Evolutionary conservation across 2,113 vertebrate species (phyloP), one percentile per base, ranked within the genome.

Genomic region (Ctenomys sociabilis): DNA sequence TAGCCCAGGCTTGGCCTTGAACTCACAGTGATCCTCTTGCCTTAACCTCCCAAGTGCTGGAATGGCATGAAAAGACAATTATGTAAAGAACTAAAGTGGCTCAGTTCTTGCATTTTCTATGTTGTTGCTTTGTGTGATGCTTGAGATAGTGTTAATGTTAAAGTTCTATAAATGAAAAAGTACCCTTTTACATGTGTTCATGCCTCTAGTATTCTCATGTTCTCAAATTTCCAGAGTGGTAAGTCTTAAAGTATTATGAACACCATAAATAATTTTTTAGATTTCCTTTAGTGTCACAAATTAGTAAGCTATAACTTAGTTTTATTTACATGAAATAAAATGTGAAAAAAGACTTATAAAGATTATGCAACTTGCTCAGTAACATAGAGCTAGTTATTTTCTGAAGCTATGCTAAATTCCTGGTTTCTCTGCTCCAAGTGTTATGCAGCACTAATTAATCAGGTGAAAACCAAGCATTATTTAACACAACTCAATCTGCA

Each of bases 161-260:
- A 96, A 92, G 95, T 78, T 85, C 35, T 54, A 81, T 45, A 97
- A 97, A 85, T 57, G 49, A 82, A 35, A 85, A 85, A 91, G 43
- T 81, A 87, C 90, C n/a, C 87, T 86, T 80, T 92, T 93, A 80
- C 22, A 32, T 24, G 5, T 68, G 35, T 95, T 75, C 21, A 64
- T 72, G 66, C 16, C 19, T 85, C 66, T 87, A 87, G n/a, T 63
- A 93, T 96, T 90, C 63, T 83, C 61, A 59, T 0, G 0, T 82
- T 92, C 73, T 91, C 26, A 89, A 86, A 93, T 93, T 26, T 90
- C 26, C 8, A 6, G 54, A 77, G 17, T 80, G 37, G 49, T 85
- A 80, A 84, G 78, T 86, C 40, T 72, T 84, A 57, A n/a, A 83
- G 70, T 61, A 57, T 90, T 75, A 92, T 45, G 35, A 94, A 88